Base-by-base conservation (phyloP, 2,888 invertebrate species). In the Eurois occulta region DNA sequence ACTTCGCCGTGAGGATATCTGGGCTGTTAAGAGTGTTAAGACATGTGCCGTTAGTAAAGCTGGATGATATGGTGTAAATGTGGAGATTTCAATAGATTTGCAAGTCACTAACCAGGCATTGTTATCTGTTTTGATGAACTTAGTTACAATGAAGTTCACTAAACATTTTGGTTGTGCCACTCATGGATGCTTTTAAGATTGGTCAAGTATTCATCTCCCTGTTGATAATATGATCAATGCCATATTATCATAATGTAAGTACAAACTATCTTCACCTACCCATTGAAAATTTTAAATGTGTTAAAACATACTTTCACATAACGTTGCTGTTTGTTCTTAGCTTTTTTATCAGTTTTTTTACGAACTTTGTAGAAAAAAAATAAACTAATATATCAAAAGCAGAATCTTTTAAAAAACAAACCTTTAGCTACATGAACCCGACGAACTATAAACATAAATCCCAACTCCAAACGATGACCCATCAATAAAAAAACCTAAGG, bases 401-500 rank as follows among this genome's bases (percentile, higher is more conserved):
- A 72, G 16, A 2, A 46, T 38, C 1, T 8, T 38, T 41, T 2
- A 64, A 64, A 1, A 68, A n/a, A n/a, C 4, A 13, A 74, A 67
- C 3, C 28, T 13, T 43, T 8, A 43, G 35, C 1, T 38, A 41
- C 75, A 68, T 41, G 32, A 69, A 55, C 35, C 24, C 58, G 7
- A 46, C 16, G 16, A 41, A 24, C 16, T 1, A 46, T 70, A 62
- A 66, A 73, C 38, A 70, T 21, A 35, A 48, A 48, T 71, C 62
- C 7, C 24, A 13, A 28, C 78, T 32, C 64, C 32, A 72, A 81
- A 79, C 78, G 70, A 78, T 58, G 76, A 75, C 64, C 71, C 48
- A 73, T 72, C 76, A 87, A 76, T 80, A 81, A 80, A 84, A 72
- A 75, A 82, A 75, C 41, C 6, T 52, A 68, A 66, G 66, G 58